A percentile compares a stretch with the other conserved stretches of the same genome.
Conservation (phyloP, 2,113 vertebrate species). For the Chaetura pelagica region DNA sequence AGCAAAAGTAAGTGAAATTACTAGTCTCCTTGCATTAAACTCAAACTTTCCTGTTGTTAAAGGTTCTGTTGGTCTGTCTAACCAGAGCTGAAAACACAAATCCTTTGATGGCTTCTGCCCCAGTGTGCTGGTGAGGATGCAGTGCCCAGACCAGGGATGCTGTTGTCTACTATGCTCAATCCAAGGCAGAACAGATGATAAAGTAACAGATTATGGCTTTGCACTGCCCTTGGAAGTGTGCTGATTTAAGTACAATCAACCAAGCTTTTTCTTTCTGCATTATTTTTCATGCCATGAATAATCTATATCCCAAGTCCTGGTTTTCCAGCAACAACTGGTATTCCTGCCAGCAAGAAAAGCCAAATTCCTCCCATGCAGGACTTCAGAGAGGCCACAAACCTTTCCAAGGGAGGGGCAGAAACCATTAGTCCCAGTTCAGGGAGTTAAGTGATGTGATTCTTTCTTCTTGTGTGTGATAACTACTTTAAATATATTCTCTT, state of each 20-base stretch:
- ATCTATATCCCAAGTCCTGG: not conserved
- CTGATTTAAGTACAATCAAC: not conserved
- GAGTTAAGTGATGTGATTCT: not conserved
- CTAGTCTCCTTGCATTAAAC: not conserved
- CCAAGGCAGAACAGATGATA: not conserved
- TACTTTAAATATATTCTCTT: not conserved
- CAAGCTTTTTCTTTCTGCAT: not conserved
- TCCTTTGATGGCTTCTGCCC: too few relatives aligned
- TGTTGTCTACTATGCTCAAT: not conserved
- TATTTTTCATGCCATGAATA: not conserved
- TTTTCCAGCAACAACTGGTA: not conserved
- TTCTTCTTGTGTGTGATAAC: not conserved
- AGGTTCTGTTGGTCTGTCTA: not conserved
- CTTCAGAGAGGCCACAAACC: not conserved
- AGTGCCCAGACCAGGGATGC: not conserved
- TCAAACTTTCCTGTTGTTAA: rapidly evolving
- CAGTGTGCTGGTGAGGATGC: too few relatives aligned
- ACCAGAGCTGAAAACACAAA: not conserved
- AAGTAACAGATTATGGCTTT: not conserved
- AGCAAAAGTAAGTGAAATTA: not conserved
- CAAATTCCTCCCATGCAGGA: not conserved
- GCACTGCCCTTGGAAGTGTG: not conserved
- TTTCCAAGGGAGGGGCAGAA: not conserved
- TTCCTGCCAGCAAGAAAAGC: not conserved
- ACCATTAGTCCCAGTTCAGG: not conserved